Evolutionary conservation across 2,888 invertebrate genomes (phyloP), one percentile per base, ranked within the genome.

Genomic region (Ornithoptera priamus): DNA sequence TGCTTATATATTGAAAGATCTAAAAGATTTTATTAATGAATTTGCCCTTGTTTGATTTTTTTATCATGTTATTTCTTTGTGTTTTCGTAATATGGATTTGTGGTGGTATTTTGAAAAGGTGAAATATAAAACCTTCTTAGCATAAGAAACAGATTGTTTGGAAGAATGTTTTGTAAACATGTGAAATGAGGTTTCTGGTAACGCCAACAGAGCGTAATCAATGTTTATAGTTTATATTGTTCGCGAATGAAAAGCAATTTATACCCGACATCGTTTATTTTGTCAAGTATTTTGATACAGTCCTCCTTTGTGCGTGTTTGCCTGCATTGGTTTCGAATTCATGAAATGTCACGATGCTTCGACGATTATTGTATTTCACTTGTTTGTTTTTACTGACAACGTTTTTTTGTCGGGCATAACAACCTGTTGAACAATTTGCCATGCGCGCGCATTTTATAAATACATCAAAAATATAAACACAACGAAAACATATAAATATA

Each of bases 241-340:
- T 68, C 50, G 59, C 24, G 53, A 68, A 62, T 57, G 67, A 58
- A 53, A 50, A 36, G 59, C 63, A 59, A 63, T 64, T 36, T 22
- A 62, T 61, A 69, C 57, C n/a, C 24, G 39, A 62, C 62, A 60
- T n/a, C 42, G 36, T 50, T 61, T 69, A 53, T 30, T 65, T 64
- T 65, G 65, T 57, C 50, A 69, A 63, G 42, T 66, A 66, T 62
- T 46, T 24, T 69, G 20, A 69, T 65, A 50, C 39, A 67, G 57
- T 39, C 50, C 53, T 65, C 36, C 50, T 63, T 62, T 59, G 53
- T 59, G 66, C 66, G 61, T 70, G 70, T 46, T 46, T 46, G 46
- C 63, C 59, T 53, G 63, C 66, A 22, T 20, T 30, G 59, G 58
- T 59, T 36, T 63, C 20, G 30, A 59, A 59, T 58, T 57, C 62